Evolutionary conservation across 1,140 invertebrate genomes (phyloP).

Genomic region (Drosophila ambigua): DNA sequence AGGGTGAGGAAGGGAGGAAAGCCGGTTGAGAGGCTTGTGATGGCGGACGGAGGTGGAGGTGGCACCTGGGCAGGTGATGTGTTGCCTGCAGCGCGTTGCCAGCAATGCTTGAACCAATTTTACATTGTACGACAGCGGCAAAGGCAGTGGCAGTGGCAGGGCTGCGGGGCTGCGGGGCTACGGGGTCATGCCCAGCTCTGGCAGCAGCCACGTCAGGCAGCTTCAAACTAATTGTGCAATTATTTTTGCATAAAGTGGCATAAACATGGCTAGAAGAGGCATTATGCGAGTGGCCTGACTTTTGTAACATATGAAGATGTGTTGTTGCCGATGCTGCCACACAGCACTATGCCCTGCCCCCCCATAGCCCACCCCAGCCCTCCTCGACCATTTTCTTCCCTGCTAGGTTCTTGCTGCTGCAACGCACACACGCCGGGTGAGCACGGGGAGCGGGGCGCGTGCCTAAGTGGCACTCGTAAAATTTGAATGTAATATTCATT

Average conservation of each 20-base stretch:
- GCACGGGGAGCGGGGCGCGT: constrained; percentile 40
- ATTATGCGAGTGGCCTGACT: constrained; percentile 81
- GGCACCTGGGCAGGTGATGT: constrained; percentile 59
- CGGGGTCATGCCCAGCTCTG: constrained; percentile 37
- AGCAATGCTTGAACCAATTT: constrained; percentile 79
- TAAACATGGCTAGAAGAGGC: constrained; percentile 83
- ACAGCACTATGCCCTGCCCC: too few species aligned
- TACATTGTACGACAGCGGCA: constrained; percentile 55
- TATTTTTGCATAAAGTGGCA: constrained; percentile 84
- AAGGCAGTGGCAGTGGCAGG: background rate
- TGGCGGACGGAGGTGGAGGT: constrained; percentile 2
- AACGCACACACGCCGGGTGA: constrained; percentile 1
- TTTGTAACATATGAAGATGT: constrained; percentile 74
- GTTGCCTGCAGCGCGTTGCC: constrained; percentile 56
- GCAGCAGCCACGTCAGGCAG: constrained; percentile 53
- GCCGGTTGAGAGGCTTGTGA: constrained; percentile 4
- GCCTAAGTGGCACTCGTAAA: constrained; percentile 79
- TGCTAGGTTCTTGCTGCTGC: background rate
- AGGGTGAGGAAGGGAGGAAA: too few species aligned
- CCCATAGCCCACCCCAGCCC: too few species aligned
- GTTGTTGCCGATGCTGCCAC: constrained; percentile 23
- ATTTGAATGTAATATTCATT: constrained; percentile 82
- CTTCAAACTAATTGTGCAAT: constrained; percentile 84
- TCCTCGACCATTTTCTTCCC: background rate
- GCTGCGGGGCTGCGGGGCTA: background rate